Evolutionary conservation across 2,113 vertebrate genomes (phyloP).

Genomic region (Struthio camelus): DNA sequence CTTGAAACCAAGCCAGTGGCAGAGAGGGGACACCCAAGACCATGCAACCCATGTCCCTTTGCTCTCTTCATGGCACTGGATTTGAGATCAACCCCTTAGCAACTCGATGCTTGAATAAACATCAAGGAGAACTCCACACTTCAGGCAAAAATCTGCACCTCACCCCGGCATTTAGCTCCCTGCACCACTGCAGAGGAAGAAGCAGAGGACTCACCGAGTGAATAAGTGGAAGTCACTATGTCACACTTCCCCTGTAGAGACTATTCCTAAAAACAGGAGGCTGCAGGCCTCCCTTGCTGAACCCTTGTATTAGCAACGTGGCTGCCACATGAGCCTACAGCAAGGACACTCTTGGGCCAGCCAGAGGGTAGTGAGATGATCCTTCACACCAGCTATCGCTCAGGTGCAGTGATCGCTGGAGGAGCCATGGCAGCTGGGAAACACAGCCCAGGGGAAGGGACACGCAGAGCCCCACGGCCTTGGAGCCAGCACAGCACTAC

Average conservation of each 20-base stretch:
- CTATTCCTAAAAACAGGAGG: background rate
- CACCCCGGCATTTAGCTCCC: rapidly evolving
- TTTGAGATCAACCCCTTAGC: background rate
- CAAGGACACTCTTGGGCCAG: rapidly evolving
- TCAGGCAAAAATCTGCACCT: background rate
- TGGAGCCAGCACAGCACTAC: too few relatives aligned
- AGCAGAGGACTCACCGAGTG: rapidly evolving
- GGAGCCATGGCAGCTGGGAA: rapidly evolving
- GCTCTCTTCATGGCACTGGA: rapidly evolving
- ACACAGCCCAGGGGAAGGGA: background rate
- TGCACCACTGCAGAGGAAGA: background rate
- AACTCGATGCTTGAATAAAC: rapidly evolving
- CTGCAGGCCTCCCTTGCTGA: background rate
- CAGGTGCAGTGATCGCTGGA: background rate
- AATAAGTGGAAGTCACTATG: background rate
- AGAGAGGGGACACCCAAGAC: background rate
- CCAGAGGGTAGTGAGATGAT: too few relatives aligned
- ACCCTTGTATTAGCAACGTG: rapidly evolving
- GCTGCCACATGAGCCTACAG: rapidly evolving
- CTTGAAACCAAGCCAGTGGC: rapidly evolving
- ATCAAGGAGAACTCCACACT: background rate
- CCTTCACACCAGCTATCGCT: too few relatives aligned
- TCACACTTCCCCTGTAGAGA: rapidly evolving
- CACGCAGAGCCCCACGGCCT: rapidly evolving
- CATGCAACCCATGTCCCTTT: background rate